Evolutionary conservation across 2,797 vertebrate species (phyloP).

Genomic region (Siniperca obscura): DNA sequence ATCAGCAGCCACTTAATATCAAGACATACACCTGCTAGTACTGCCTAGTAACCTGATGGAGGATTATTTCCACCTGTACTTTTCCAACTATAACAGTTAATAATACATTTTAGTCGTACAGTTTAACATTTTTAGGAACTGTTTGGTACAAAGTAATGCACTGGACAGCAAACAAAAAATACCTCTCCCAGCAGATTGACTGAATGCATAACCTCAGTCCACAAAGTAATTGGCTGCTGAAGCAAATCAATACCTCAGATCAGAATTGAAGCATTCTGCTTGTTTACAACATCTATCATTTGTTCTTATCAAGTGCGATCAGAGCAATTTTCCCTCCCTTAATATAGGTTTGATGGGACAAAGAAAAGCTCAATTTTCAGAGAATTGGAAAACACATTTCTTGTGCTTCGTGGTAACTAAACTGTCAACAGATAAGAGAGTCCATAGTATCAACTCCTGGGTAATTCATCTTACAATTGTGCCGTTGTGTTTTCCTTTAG

Average conservation of each 20-base stretch:
- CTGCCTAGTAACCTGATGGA: slow-evolving; percentile 46
- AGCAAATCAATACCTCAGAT: slow-evolving; percentile 75
- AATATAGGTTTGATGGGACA: slow-evolving; percentile 85
- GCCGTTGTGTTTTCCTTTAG: slow-evolving; percentile 86
- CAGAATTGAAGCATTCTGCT: slow-evolving; percentile 82
- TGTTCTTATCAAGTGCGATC: slow-evolving; percentile 84
- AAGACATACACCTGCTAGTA: slow-evolving; percentile 47
- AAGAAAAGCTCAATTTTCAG: slow-evolving; percentile 84
- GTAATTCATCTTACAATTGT: slow-evolving; percentile 85
- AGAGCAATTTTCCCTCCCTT: slow-evolving; percentile 81
- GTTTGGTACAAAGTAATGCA: slow-evolving; percentile 18
- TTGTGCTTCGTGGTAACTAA: slow-evolving; percentile 85
- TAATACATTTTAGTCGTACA: slow-evolving; percentile 33
- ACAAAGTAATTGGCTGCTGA: slow-evolving; percentile 74
- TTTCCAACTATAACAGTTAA: slow-evolving; percentile 24
- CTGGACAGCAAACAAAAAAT: slow-evolving; percentile 26
- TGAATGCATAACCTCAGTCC: slow-evolving; percentile 66
- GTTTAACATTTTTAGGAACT: slow-evolving; percentile 14
- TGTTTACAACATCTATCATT: slow-evolving; percentile 84
- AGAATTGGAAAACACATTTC: slow-evolving; percentile 88
- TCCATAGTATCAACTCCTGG: slow-evolving; percentile 80
- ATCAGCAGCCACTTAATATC: slow-evolving; percentile 70
- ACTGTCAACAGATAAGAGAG: slow-evolving; percentile 88
- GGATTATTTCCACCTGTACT: slow-evolving; percentile 40
- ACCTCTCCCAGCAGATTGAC: slow-evolving; percentile 44